Conservation (phyloP, 2,113 vertebrate genomes). For the Thomomys bottae region DNA sequence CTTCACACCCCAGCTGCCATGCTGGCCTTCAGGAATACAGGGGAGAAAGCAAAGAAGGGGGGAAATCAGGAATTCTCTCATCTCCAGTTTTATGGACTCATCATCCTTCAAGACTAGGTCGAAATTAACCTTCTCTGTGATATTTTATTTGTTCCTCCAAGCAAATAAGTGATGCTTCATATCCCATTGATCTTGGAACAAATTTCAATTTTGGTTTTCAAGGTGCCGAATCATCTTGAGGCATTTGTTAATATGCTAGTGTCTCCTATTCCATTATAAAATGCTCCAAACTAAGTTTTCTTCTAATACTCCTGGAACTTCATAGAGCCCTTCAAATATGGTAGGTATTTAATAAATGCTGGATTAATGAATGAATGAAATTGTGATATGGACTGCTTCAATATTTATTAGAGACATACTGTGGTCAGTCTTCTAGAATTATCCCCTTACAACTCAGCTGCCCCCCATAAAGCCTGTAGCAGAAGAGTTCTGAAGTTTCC, state of each 20-base stretch:
- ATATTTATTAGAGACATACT: not conserved
- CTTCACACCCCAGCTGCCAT: not conserved
- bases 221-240: not conserved
- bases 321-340: not conserved
- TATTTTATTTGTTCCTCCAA: not conserved
- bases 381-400: not conserved
- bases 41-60: not conserved
- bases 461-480: not conserved
- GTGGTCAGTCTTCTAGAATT: not conserved
- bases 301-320: not conserved
- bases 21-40: not conserved
- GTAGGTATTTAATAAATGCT: not conserved
- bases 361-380: not conserved
- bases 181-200: constrained; percentile 2
- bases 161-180: not conserved
- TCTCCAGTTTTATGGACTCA: not conserved
- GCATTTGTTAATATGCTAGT: not conserved
- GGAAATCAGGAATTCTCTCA: not conserved
- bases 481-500: not conserved
- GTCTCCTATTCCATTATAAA: not conserved
- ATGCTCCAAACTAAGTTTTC: not conserved
- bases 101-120: constrained; percentile 9
- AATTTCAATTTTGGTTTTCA: not conserved
- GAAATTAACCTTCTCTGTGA: constrained; percentile 7
- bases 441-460: not conserved